Base-by-base conservation (phyloP, 2,888 invertebrate species). In the Furcula furcula region DNA sequence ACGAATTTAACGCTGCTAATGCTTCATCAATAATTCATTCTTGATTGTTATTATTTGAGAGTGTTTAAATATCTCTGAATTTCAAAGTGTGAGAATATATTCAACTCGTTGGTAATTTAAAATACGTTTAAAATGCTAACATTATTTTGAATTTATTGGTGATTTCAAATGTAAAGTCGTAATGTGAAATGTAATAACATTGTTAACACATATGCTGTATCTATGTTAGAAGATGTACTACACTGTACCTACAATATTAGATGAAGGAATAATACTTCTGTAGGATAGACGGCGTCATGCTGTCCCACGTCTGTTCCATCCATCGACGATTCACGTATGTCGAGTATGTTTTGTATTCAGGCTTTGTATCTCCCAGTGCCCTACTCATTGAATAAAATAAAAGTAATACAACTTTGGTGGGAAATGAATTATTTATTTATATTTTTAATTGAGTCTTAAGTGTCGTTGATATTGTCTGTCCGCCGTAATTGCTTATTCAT, bases 261-360 rank as follows among this genome's bases (percentile, higher is more conserved):
- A 43, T 38, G 39, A 37, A 40, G 34, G 49, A 34, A 45, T 42
- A 41, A 40, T 47, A 46, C 9, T 46, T 47, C 33, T 53, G 45
- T 48, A 30, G 43, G 39, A 44, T 49, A 45, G 44, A 52, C 54
- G 79, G 78, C 79, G 77, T 76, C 77, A 75, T 51, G 75, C 77
- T 40, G 77, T 77, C 81, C 72, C 55, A 54, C 47, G 52, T 51
- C 39, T 40, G 51, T 44, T 46, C 36, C 36, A 55, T n/a, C n/a
- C n/a, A n/a, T n/a, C 53, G 49, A 48, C 53, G 31, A 54, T 55
- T 61, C 65, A 69, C 64, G 64, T 66, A 62, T 71, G 55, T 60
- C 59, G 55, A 50, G 55, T 46, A 60, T 55, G 79, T 79, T n/a
- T 81, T 75, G 73, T 81, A 82, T 81, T 73, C 81, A 67, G 63